Evolutionary conservation across 2,888 invertebrate species (phyloP).

Genomic region (Epicampocera succincta): DNA sequence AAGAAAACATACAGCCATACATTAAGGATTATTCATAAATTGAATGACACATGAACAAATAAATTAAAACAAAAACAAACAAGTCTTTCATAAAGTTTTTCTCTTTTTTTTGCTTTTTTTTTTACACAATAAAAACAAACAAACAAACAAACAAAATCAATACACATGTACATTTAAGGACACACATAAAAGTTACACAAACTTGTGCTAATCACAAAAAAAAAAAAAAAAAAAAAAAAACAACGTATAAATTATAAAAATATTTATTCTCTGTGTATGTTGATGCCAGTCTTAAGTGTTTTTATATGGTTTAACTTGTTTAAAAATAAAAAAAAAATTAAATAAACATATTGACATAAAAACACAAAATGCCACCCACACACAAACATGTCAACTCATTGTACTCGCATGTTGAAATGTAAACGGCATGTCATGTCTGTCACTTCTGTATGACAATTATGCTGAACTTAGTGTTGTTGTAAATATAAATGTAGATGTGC

Average conservation of each 20-base stretch:
- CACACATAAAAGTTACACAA: background rate
- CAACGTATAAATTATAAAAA: background rate
- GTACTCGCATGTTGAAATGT: conserved; percentile 15
- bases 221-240: too few relatives aligned
- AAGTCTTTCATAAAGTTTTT: conserved; percentile 7
- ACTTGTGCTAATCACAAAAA: background rate
- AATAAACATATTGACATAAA: conserved; percentile 64
- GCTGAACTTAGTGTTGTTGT: background rate
- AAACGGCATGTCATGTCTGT: conserved; percentile 2
- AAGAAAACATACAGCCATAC: conserved; percentile 34
- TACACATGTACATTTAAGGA: background rate
- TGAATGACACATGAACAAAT: conserved; percentile 34
- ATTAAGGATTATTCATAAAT: conserved; percentile 49
- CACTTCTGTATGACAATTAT: conserved; percentile 16
- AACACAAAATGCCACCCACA: conserved; percentile 49
- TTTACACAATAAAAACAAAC: conserved; percentile 31
- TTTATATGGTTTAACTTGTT: conserved; percentile 47
- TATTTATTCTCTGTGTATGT: background rate
- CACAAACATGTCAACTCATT: conserved; percentile 43
- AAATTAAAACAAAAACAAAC: conserved; percentile 17
- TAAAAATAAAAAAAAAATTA: conserved; percentile 38
- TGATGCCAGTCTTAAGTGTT: background rate
- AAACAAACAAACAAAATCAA: conserved; percentile 45
- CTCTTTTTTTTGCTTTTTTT: too few relatives aligned
- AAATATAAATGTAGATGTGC: background rate